Evolutionary conservation across 2,797 vertebrate genomes (phyloP), one percentile per base, ranked within the genome.

Genomic region (Choloepus didactylus): DNA sequence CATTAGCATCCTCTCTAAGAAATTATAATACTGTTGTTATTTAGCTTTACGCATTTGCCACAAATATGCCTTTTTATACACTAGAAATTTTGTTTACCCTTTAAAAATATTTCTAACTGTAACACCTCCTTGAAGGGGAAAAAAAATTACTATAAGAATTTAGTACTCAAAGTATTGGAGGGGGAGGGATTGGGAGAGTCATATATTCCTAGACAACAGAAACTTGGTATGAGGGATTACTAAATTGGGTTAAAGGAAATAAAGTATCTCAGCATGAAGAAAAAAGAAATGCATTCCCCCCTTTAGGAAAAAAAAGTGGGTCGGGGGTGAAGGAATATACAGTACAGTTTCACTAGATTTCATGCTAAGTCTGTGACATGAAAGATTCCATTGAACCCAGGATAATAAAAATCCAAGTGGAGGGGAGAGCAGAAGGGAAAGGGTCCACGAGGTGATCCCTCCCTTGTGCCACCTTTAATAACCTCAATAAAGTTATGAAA

Each of bases 61-160:
- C 0, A 0, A n/a, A 31, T 77, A 62, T 94, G 35, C 29, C 56
- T 87, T 89, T 93, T 67, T 77, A 90, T 93, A 35, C 49, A 62
- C 31, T 81, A 59, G 56, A 66, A 95, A 86, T 89, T 91, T 60
- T 95, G 51, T 87, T 95, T 89, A 73, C 9, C 51, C 27, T 88
- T 87, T 89, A 27, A 95, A 92, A 73, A 56, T 92, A 79, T 82
- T 92, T 93, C 64, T 86, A 95, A 89, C 80, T 29, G 89, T 94
- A 97, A 95, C 59, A 90, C 54, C 60, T 89, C 54, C 66, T 49
- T 83, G 54, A 10, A 51, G 51, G 51, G 51, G 51, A 70, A 75
- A 95, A 75, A 49, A 3, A 79, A 83, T 56, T 75, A 35, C 27
- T 80, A 35, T n/a, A 76, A 83, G n/a, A 87, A 64, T 60, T 80